Evolutionary conservation across 2,113 vertebrate genomes (phyloP).

Genomic region (Amblyopsis rosae): DNA sequence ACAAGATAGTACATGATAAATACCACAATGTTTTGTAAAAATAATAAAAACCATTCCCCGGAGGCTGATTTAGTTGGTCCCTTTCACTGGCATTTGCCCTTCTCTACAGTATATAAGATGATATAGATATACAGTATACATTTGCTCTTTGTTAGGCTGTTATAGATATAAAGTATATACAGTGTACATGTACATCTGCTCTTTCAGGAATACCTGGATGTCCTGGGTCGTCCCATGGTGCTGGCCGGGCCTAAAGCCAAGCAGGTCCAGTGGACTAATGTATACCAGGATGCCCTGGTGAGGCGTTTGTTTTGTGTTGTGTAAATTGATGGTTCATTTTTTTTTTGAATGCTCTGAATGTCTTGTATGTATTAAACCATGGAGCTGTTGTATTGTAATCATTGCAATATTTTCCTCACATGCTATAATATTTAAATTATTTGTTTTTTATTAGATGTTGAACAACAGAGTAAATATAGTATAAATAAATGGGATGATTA

Average conservation of each 20-base stretch:
- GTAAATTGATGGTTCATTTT: too few relatives aligned
- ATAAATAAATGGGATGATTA: neutral
- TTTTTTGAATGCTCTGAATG: too few relatives aligned
- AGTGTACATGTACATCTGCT: slow-evolving; percentile 19
- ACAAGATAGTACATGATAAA: too few relatives aligned
- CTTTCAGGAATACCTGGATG: slow-evolving; percentile 93
- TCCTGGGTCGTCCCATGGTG: slow-evolving; percentile 96
- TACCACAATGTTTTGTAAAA: too few relatives aligned
- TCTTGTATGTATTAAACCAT: too few relatives aligned
- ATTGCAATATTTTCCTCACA: neutral
- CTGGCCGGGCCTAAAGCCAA: slow-evolving; percentile 91
- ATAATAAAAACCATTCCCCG: neutral
- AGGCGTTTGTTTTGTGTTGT: slow-evolving; percentile 31
- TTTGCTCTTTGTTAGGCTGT: neutral
- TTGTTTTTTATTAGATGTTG: neutral
- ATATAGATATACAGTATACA: too few relatives aligned
- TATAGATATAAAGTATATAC: neutral
- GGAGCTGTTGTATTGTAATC: too few relatives aligned
- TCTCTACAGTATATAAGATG: too few relatives aligned
- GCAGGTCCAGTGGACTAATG: slow-evolving; percentile 98
- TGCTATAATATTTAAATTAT: neutral
- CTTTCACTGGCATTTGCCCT: too few relatives aligned
- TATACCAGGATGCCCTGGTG: slow-evolving; percentile 97
- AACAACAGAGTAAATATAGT: neutral
- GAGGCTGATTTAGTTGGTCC: neutral